phyloP scores from a whole-genome alignment of 2,113 vertebrate species.

The Leptocoma aspasia region DNA sequence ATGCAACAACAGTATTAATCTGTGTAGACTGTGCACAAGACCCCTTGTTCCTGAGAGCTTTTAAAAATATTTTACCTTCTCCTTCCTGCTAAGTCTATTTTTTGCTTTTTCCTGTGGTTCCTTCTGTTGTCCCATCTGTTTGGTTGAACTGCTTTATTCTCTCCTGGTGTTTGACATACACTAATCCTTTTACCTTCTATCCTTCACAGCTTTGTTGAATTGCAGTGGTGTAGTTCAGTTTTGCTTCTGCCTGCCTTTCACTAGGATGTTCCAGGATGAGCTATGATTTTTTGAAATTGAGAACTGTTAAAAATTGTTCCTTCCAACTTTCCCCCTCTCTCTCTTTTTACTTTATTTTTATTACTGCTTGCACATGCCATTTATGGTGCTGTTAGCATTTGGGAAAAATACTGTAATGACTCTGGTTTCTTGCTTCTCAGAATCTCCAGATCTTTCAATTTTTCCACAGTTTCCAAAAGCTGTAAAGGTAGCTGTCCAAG shows the following conservation, averaged over 20 bases:
- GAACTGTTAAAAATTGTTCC: background rate
- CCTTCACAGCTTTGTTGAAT: background rate
- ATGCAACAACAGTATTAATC: background rate
- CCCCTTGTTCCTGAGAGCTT: constrained; percentile 8
- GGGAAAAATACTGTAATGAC: background rate
- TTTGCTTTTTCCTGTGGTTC: constrained; percentile 35
- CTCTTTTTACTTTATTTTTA: background rate
- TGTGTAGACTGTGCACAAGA: background rate
- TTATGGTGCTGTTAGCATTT: background rate
- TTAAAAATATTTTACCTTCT: constrained; percentile 40
- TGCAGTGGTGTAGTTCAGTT: background rate
- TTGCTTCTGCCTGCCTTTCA: background rate
- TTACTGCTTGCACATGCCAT: background rate
- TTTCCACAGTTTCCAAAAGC: background rate
- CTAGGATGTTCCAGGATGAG: background rate
- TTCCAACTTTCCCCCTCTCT: background rate
- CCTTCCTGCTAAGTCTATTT: background rate
- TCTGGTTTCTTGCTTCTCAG: background rate
- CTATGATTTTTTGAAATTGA: background rate
- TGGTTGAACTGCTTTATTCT: background rate
- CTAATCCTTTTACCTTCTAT: background rate
- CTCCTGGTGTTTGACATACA: background rate
- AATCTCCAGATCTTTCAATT: background rate
- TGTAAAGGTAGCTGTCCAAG: background rate
- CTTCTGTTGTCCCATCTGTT: constrained; percentile 58